phyloP scores from a whole-genome alignment of 2,113 vertebrate species.

The Notothenia coriiceps region DNA sequence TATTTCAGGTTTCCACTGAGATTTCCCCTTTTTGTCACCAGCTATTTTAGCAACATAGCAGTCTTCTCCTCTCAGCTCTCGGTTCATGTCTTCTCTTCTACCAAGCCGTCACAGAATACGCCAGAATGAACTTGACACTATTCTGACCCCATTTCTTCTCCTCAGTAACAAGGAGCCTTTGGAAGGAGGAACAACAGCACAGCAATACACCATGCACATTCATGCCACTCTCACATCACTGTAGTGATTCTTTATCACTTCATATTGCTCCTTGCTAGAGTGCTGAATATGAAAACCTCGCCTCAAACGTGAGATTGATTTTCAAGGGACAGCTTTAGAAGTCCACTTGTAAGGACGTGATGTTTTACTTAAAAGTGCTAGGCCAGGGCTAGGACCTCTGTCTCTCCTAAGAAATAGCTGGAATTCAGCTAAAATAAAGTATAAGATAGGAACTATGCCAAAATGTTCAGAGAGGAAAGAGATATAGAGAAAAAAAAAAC shows the following conservation, averaged over 20 bases:
- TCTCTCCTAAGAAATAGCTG: not conserved
- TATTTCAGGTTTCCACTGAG: conserved; percentile 65
- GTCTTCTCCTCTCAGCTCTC: conserved; percentile 30
- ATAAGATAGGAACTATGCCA: not conserved
- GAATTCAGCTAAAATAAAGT: not conserved
- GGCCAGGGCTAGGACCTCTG: not conserved
- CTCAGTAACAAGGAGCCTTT: conserved; percentile 48
- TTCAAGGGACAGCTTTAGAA: not conserved
- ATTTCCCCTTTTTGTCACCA: not conserved
- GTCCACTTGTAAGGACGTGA: not conserved
- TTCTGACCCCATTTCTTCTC: conserved; percentile 67
- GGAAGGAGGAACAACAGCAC: conserved; percentile 36
- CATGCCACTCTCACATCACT: conserved; percentile 31
- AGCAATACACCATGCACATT: conserved; percentile 34
- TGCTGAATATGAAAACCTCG: conserved; percentile 38
- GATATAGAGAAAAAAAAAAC: conserved; percentile 3
- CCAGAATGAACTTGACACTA: conserved; percentile 40
- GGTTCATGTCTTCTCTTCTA: conserved; percentile 20
- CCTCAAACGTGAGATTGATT: conserved; percentile 18
- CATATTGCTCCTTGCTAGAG: not conserved
- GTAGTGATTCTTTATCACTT: conserved; percentile 15
- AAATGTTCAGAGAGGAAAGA: conserved; percentile 17
- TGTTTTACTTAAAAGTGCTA: not conserved
- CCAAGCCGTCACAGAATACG: conserved; percentile 32
- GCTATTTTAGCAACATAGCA: not conserved